These are phyloP conservation scores for Apis dorsata DNA, from an alignment of 1,140 invertebrate genomes.

Conservation along the genomic window DNA sequence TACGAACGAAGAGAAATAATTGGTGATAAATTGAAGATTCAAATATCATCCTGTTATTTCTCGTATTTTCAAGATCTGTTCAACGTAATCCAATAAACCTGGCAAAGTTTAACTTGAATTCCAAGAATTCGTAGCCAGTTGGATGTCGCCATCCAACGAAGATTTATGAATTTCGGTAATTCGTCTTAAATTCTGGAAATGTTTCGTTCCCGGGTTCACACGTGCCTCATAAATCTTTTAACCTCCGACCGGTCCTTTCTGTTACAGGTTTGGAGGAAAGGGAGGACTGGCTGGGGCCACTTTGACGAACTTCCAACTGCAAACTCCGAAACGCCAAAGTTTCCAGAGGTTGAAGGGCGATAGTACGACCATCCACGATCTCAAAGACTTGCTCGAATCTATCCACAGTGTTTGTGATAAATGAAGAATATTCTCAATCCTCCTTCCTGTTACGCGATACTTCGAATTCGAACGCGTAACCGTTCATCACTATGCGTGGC, in stretches of 20 bases:
- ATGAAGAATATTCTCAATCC: not conserved
- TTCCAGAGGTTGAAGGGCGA: not conserved
- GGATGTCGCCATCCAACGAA: too few relatives aligned
- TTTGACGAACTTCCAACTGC: slow-evolving; percentile 28
- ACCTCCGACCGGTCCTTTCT: slow-evolving; percentile 30
- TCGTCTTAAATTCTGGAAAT: not conserved
- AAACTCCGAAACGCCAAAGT: slow-evolving; percentile 19
- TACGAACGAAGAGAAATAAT: not conserved
- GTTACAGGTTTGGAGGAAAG: slow-evolving; percentile 31
- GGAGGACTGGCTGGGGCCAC: not conserved
- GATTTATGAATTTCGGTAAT: slow-evolving; percentile 28
- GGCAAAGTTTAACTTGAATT: not conserved
- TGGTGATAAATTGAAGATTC: not conserved
- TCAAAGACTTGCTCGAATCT: not conserved
- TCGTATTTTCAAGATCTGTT: not conserved
- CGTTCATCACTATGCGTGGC: not conserved
- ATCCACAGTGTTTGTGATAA: slow-evolving; percentile 11
- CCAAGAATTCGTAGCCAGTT: not conserved
- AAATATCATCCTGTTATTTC: not conserved
- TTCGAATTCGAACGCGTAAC: not conserved
- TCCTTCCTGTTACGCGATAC: not conserved
- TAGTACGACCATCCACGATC: not conserved
- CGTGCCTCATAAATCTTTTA: slow-evolving; percentile 37
- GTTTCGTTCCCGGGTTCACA: not conserved
- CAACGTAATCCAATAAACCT: not conserved